Evolutionary conservation across 2,797 vertebrate genomes (phyloP), one percentile per base, ranked within the genome.

Genomic region (Siniperca obscura): DNA sequence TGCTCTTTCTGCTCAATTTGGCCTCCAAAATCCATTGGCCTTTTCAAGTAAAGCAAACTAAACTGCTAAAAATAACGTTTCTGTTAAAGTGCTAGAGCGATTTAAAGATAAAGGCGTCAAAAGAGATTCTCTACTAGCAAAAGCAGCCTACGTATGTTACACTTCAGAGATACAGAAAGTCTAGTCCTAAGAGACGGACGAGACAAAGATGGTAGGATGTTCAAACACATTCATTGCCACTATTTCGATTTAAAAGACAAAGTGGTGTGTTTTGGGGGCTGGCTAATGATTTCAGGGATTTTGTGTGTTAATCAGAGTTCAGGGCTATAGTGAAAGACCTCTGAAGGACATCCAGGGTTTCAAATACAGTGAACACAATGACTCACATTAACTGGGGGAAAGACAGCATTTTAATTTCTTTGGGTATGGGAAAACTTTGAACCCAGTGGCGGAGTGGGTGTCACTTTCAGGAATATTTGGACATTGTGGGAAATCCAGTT

Each of bases 251-350:
- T 44, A 48, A 50, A 50, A 50, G 48, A 21, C 19, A 25, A 10
- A 3, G 40, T 22, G 46, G 27, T 64, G 55, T 36, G 19, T 67
- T 83, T 50, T 16, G 3, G 42, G 56, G 14, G 9, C 44, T 62
- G 57, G 27, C 14, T 82, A 46, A 73, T 85, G 76, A 67, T 72
- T 61, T 77, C 7, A 48, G n/a, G 65, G 68, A 61, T 57, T 52
- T 59, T 30, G 42, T 48, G n/a, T 36, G 19, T 60, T 78, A 40
- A 53, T 62, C n/a, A 53, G n/a, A 22, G 34, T 7, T 61, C 12
- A 13, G 11, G 53, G 27, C 42, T 62, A 1, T 11, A 8, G 6
- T 48, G 5, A 61, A 67, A 60, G 12, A 11, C 42, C 21, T 44
- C 13, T 19, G 38, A 55, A 42, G 74, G 42, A 36, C 16, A 48